Evolutionary conservation across 2,888 invertebrate genomes (phyloP), one percentile per base, ranked within the genome.

Genomic region (Mythimna albipuncta): DNA sequence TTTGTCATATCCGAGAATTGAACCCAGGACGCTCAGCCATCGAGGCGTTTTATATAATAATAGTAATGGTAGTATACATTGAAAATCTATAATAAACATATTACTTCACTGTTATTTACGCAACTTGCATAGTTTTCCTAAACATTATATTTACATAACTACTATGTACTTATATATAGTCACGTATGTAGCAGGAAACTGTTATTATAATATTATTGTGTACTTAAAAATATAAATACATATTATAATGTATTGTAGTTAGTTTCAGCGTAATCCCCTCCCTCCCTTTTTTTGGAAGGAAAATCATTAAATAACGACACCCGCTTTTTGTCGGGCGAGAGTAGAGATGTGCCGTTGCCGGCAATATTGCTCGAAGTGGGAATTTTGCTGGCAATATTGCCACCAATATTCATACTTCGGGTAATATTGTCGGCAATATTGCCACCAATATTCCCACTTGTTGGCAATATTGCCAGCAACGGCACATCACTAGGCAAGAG

Each of bases 111-210:
- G 35, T 10, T 75, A 61, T 81, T 55, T 67, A 64, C 38, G 5
- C 10, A 19, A 21, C 13, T 4, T 5, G 6, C 3, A 21, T 2
- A 64, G 76, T 81, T 78, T 78, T 69, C n/a, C 2, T 41, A 81
- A 69, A 81, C 58, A 54, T 55, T 38, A n/a, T 75, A n/a, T 50
- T 35, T 61, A 54, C 55, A 55, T 21, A 41, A 38, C 1, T 52
- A 52, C 16, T 11, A 32, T 11, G 6, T 57, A 35, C 9, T 16
- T 7, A 21, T 6, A n/a, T n/a, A 0, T 21, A 47, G 41, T 57
- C 69, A 75, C 77, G 77, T 44, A 11, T n/a, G 57, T 69, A 11
- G n/a, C 62, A 77, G 75, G 75, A 75, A 75, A 69, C 62, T 41
- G 5, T 32, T 13, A 0, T 6, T 38, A 47, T n/a, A 52, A 38